Evolutionary conservation across 1,140 invertebrate species (phyloP).

Genomic region (Drosophila equinoxialis): DNA sequence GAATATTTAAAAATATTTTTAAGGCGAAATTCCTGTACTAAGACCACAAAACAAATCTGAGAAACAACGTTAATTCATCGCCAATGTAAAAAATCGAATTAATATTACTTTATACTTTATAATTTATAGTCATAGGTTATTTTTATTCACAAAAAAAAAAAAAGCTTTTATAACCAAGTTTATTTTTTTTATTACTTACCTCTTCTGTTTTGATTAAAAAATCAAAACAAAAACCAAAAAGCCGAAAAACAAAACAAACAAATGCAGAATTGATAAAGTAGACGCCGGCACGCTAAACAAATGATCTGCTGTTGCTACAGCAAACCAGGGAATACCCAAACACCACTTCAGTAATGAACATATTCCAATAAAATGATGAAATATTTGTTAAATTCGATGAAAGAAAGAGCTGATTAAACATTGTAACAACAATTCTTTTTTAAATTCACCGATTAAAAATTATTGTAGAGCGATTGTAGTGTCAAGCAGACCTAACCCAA

Average conservation of each 20-base stretch:
- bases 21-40: background rate
- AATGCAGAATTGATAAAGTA: slow-evolving; percentile 20
- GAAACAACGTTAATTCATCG: background rate
- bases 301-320: background rate
- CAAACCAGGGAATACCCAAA: background rate
- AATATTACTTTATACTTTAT: too few species aligned
- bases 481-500: slow-evolving; percentile 10
- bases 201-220: slow-evolving; percentile 3
- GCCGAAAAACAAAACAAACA: background rate
- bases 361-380: background rate
- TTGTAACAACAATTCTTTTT: too few species aligned
- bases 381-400: background rate
- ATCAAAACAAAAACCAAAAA: slow-evolving; percentile 22
- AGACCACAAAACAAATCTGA: too few species aligned
- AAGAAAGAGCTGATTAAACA: background rate
- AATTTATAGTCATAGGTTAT: too few species aligned
- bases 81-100: too few species aligned
- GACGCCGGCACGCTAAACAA: slow-evolving; percentile 3
- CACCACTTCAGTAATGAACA: background rate
- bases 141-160: background rate
- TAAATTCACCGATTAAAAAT: background rate
- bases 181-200: background rate
- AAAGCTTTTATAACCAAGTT: background rate
- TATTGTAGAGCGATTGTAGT: background rate
- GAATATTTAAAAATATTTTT: too few species aligned